A percentile compares a stretch with the other conserved stretches of the same genome.
Conservation (phyloP, 2,797 vertebrate species). For the Heliangelus exortis region DNA sequence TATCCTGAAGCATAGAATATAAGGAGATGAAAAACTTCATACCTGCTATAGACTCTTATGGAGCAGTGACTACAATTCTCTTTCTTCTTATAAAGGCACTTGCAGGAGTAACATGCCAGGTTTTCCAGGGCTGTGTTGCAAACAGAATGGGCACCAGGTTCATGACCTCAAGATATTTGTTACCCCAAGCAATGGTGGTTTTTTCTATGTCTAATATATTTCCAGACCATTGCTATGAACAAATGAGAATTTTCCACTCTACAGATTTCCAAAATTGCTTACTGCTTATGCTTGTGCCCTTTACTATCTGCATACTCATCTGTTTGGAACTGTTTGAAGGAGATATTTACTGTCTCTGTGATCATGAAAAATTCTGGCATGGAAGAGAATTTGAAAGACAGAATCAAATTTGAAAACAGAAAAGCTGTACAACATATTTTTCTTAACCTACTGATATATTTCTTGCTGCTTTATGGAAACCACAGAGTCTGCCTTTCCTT, state of each 20-base stretch:
- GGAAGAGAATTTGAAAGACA: neutral
- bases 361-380: neutral
- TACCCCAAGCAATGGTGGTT: neutral
- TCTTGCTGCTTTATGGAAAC: neutral
- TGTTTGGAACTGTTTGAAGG: neutral
- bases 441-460: neutral
- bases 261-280: conserved; percentile 3
- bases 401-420: neutral
- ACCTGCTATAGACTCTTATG: neutral
- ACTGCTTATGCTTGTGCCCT: neutral
- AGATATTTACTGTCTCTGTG: neutral
- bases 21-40: neutral
- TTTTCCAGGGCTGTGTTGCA: neutral
- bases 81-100: neutral
- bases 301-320: neutral
- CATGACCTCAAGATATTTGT: neutral
- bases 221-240: neutral
- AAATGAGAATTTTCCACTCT: conserved; percentile 10
- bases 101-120: neutral
- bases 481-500: neutral
- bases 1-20: neutral
- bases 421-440: neutral
- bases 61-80: neutral
- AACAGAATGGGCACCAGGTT: neutral
- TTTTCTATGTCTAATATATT: neutral